A percentile compares a stretch with the other conserved stretches of the same genome.
These are phyloP conservation scores for Peromyscus californicus DNA, from an alignment of 2,113 vertebrate species.

Conservation along the genomic window DNA sequence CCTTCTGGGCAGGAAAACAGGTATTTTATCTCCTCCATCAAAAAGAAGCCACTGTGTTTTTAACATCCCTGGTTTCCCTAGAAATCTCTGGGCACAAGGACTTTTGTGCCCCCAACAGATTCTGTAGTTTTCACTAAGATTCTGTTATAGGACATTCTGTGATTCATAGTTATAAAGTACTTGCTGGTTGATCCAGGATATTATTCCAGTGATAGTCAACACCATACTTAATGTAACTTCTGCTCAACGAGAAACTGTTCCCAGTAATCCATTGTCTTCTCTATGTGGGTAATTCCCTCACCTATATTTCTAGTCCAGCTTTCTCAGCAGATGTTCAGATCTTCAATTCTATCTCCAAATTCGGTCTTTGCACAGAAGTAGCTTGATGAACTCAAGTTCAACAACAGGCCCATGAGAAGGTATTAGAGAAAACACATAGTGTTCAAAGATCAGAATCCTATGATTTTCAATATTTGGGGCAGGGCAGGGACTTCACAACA, in stretches of 20 bases:
- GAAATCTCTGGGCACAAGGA: neutral
- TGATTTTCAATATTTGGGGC: neutral
- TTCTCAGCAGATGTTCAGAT: constrained; percentile 14
- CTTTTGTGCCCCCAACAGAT: neutral
- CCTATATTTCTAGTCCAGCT: neutral
- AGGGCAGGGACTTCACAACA: neutral
- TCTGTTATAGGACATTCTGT: neutral
- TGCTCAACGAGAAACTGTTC: neutral
- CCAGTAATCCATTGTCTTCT: neutral
- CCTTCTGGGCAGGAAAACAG: neutral
- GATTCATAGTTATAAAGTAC: neutral
- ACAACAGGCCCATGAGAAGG: neutral
- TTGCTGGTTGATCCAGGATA: neutral
- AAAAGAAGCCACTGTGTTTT: neutral
- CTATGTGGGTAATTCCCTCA: neutral
- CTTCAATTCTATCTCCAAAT: neutral
- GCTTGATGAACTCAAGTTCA: neutral
- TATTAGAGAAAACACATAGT: neutral
- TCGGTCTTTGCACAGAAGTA: neutral
- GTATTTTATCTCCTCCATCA: neutral
- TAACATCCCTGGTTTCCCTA: neutral
- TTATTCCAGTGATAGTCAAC: neutral
- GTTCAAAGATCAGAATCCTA: neutral
- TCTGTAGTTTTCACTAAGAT: neutral
- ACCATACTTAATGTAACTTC: neutral